Base-by-base conservation (phyloP, 2,113 vertebrate species). In the Hippocampus zosterae region DNA sequence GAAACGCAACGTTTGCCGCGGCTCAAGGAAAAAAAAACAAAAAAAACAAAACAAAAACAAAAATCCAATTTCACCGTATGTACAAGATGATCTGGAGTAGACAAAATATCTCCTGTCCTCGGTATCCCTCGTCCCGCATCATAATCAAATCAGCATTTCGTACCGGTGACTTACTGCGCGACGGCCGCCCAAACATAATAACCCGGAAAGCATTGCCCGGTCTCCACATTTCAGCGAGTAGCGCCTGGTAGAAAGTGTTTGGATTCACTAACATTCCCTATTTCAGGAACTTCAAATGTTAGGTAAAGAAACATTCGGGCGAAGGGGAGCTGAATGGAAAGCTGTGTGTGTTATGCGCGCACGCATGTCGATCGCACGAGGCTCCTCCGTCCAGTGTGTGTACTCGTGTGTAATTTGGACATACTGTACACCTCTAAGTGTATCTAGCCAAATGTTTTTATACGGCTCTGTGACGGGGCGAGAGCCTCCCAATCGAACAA, bases 391-490 rank as follows among this genome's bases (percentile, higher is more conserved):
- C 5, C 16, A n/a, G 64, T 59, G 76, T 52, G 81, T 55, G 69
- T 57, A 44, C 53, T 55, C 65, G 29, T 77, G 78, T 76, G 76
- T 63, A 80, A 81, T 80, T 85, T 85, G 78, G 79, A 84, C 81
- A 80, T 71, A n/a, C n/a, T n/a, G n/a, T n/a, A 67, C 72, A 84
- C 84, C 78, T 87, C 73, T 63, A 71, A 81, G 87, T 86, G 82
- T 85, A 88, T 87, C 74, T 84, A 81, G 84, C 82, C 82, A 85
- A 86, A 83, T 87, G 88, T 90, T 86, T 91, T 88, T 84, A 79
- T 90, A 85, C 81, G 85, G 82, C 85, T 88, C 87, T 81, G 72
- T 87, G 89, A 88, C 87, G 81, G 81, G 77, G 82, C 80, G 78
- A 37, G 82, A 79, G 82, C 71, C 79, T 57, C 67, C 23, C 65